Evolutionary conservation across 1,140 invertebrate genomes (phyloP), one percentile per base, ranked within the genome.

Genomic region (Vollenhovia emeryi): DNA sequence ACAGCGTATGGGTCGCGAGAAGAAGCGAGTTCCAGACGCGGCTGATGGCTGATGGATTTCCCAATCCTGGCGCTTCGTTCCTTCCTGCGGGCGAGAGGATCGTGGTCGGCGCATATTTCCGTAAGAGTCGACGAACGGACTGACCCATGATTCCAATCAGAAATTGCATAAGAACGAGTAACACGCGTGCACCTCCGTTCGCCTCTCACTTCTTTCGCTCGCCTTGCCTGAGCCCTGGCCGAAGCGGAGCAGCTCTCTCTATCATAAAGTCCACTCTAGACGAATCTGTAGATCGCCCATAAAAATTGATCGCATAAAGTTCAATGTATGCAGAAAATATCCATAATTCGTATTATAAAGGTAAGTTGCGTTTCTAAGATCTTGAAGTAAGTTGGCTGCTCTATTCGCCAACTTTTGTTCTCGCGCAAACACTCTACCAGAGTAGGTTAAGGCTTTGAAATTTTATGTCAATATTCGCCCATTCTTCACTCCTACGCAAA

Each of bases 181-280:
- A 84, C 71, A 59, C 85, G 84, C 74, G 15, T 48, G 60, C 79
- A 48, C 86, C 50, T 66, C 64, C 55, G 57, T 78, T 59, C 59
- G 66, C 87, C 87, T 88, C 87, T 88, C 87, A 88, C 87, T 88
- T 88, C 86, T 78, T 33, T 68, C 62, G 69, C 48, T 85, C 45
- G 69, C 75, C 66, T 62, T 18, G 57, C n/a, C n/a, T n/a, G n/a
- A 84, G 45, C 60, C 43, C 78, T 7, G 64, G 24, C 36, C 50
- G 36, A 82, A 57, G 66, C 66, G 50, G 66, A 33, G 50, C 18
- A n/a, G 48, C 21, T 80, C 64, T 80, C 45, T 52, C 59, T 27
- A 66, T 66, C 48, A 30, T 15, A 57, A 43, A 57, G 21, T n/a
- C 36, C 33, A 43, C 24, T 82, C 50, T 71, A 21, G n/a, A 43